Evolutionary conservation across 1,140 invertebrate genomes (phyloP).

Genomic region (Drosophila sproati): DNA sequence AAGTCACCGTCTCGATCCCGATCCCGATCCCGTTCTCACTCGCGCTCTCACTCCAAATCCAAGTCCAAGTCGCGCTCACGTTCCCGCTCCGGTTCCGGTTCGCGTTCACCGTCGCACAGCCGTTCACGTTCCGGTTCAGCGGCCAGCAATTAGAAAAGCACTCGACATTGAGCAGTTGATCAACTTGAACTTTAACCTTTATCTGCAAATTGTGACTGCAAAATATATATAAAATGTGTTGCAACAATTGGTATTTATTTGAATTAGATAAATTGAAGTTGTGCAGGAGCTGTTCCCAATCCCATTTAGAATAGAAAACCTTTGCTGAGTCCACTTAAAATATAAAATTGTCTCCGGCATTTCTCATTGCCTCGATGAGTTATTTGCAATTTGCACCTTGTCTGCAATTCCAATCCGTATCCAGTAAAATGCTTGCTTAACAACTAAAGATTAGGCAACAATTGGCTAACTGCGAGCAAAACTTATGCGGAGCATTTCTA

Average conservation of each 20-base stretch:
- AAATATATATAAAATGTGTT: slow-evolving; percentile 24
- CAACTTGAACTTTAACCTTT: not conserved
- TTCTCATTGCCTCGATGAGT: not conserved
- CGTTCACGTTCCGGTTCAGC: slow-evolving; percentile 43
- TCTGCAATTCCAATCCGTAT: not conserved
- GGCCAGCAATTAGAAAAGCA: slow-evolving; percentile 31
- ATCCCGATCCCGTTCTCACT: slow-evolving; percentile 70
- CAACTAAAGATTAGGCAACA: slow-evolving; percentile 42
- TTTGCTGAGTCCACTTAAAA: slow-evolving; percentile 4
- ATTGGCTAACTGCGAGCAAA: slow-evolving; percentile 18
- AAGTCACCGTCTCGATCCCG: slow-evolving; percentile 73
- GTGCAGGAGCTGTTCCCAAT: too few relatives aligned
- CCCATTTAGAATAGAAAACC: not conserved
- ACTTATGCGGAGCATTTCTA: not conserved
- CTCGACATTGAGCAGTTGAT: not conserved
- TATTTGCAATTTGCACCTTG: not conserved
- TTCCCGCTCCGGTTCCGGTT: slow-evolving; percentile 62
- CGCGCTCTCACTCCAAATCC: slow-evolving; percentile 59
- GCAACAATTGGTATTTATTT: not conserved
- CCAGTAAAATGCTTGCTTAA: slow-evolving; percentile 5
- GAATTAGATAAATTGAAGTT: too few relatives aligned
- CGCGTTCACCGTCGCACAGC: slow-evolving; percentile 15
- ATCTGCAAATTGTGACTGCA: slow-evolving; percentile 3
- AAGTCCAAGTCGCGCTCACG: slow-evolving; percentile 72
- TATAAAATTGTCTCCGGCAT: slow-evolving; percentile 1